These are phyloP conservation scores for Dione vanillae DNA, from an alignment of 2,888 invertebrate species.

Conservation along the genomic window DNA sequence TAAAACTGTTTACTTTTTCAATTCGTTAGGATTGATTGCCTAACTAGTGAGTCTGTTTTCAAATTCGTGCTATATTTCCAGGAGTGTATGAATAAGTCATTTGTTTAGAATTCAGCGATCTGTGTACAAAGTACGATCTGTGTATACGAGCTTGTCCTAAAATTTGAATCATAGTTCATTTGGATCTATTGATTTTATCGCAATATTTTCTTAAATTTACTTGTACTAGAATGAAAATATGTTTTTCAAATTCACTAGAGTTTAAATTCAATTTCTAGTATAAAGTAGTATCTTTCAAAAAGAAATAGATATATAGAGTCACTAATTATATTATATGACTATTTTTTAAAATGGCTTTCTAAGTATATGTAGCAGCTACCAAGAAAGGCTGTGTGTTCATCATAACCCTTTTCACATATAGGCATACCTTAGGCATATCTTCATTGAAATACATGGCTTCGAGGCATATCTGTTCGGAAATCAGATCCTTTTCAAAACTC, in stretches of 20 bases:
- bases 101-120: conserved; percentile 29
- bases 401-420: neutral
- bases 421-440: neutral
- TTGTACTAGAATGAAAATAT: too few species aligned
- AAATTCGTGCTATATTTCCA: conserved; percentile 31
- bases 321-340: neutral
- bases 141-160: conserved; percentile 2
- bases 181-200: conserved; percentile 12
- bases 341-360: neutral
- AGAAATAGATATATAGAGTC: too few species aligned
- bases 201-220: neutral
- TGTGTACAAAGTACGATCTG: neutral
- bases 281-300: too few species aligned
- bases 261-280: too few species aligned
- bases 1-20: conserved; percentile 27
- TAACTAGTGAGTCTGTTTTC: conserved; percentile 32
- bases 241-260: too few species aligned
- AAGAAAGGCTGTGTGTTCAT: neutral
- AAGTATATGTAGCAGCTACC: neutral
- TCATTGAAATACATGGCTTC: conserved; percentile 46
- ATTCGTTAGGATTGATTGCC: conserved; percentile 19
- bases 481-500: conserved; percentile 76
- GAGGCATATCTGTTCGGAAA: conserved; percentile 64
- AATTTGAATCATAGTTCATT: conserved; percentile 23
- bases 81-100: conserved; percentile 39